Conservation (phyloP, 2,113 vertebrate genomes). For the Rattus norvegicus region GRCr8 NC_086030.1:13478001-13478500, state of each 20-base stretch:
- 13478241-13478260: no score
- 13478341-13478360: neutral
- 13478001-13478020: no score
- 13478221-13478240: neutral
- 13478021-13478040: neutral
- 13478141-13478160: neutral
- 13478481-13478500: neutral
- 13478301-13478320: neutral
- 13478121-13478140: neutral
- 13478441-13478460: neutral
- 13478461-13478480: no score
- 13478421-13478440: neutral
- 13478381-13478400: neutral
- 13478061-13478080: neutral
- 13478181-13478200: neutral
- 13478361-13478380: neutral
- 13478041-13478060: neutral
- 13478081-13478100: neutral
- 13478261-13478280: neutral
- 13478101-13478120: neutral
- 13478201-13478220: neutral
- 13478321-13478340: neutral
- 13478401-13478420: neutral
- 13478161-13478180: neutral
- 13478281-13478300: neutral